Evolutionary conservation across 2,797 vertebrate genomes (phyloP), one percentile per base, ranked within the genome.

Genomic region (Aldrovandia affinis): DNA sequence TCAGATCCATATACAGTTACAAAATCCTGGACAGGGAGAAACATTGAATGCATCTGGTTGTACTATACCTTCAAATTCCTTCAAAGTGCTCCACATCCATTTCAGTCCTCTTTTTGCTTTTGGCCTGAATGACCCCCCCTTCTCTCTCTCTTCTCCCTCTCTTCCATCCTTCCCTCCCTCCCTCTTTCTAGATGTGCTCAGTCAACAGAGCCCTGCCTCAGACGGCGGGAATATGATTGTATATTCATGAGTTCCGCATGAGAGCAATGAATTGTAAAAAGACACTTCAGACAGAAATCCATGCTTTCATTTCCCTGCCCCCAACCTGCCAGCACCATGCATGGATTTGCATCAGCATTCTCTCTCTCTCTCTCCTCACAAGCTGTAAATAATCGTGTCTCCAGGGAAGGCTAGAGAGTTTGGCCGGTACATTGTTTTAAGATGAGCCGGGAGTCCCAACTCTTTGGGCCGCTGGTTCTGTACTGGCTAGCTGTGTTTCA

Each of bases 401-500:
- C 28, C 36, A 54, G 65, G 63, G 68, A 15, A 20, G 68, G 33
- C 33, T 55, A 65, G 65, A 86, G 81, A 84, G 20, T 59, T 83
- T 47, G 15, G 68, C 68, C 36, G 20, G 36, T 33, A 55, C 84
- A 73, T 9, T 14, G 79, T 88, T 85, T 57, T 87, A 78, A 87
- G 81, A 80, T 81, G 78, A 50, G 70, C 78, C 83, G 78, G 39
- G 28, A 84, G 80, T 80, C 36, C 36, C 79, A 68, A 85, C 61
- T 85, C 59, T 42, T 75, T 25, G n/a, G 39, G 61, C 85, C 36
- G 59, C 57, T 84, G 81, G 85, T 86, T 86, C 81, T 78, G 83
- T 89, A 87, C 88, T 85, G 85, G 87, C 81, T 80, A 85, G 83
- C 33, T 81, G 70, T 52, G 63, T 59, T 84, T 86, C 28, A 28